These are phyloP conservation scores for Lithobates sylvaticus DNA, from an alignment of 2,797 vertebrate genomes.

Conservation along the genomic window DNA sequence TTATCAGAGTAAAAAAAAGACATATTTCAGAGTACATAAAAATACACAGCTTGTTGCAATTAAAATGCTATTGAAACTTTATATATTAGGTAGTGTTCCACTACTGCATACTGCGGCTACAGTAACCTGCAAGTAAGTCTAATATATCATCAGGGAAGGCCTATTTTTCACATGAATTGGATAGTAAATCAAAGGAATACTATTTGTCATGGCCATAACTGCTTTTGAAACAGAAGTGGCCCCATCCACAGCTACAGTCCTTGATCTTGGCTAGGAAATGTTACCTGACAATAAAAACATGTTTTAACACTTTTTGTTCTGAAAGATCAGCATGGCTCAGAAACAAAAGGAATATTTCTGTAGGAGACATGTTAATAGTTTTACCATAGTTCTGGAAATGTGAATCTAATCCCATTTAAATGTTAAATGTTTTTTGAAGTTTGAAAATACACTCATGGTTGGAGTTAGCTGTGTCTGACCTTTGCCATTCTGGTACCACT, in stretches of 20 bases:
- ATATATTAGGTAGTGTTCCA: slow-evolving; percentile 46
- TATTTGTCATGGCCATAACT: slow-evolving; percentile 60
- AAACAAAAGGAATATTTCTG: not conserved
- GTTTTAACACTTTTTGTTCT: slow-evolving; percentile 38
- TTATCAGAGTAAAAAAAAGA: slow-evolving; percentile 22
- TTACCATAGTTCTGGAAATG: not conserved
- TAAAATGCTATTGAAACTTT: slow-evolving; percentile 46
- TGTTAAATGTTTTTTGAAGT: not conserved
- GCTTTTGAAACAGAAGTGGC: slow-evolving; percentile 58
- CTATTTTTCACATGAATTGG: slow-evolving; percentile 61
- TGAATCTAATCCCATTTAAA: not conserved
- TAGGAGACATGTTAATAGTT: not conserved
- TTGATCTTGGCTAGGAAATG: slow-evolving; percentile 53
- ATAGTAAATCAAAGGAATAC: slow-evolving; percentile 62
- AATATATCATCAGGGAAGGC: slow-evolving; percentile 58
- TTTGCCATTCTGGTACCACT: no score
- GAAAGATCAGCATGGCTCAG: not conserved
- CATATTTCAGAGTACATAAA: slow-evolving; percentile 35
- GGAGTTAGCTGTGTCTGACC: not conserved
- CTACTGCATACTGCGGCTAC: slow-evolving; percentile 20
- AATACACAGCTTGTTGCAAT: slow-evolving; percentile 34
- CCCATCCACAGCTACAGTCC: slow-evolving; percentile 51
- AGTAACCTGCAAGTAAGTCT: slow-evolving; percentile 52
- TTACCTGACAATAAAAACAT: slow-evolving; percentile 52
- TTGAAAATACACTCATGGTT: not conserved